These are phyloP conservation scores for Oscheius sp. DNA, from an alignment of 2,888 invertebrate genomes.

Conservation along the genomic window DNA sequence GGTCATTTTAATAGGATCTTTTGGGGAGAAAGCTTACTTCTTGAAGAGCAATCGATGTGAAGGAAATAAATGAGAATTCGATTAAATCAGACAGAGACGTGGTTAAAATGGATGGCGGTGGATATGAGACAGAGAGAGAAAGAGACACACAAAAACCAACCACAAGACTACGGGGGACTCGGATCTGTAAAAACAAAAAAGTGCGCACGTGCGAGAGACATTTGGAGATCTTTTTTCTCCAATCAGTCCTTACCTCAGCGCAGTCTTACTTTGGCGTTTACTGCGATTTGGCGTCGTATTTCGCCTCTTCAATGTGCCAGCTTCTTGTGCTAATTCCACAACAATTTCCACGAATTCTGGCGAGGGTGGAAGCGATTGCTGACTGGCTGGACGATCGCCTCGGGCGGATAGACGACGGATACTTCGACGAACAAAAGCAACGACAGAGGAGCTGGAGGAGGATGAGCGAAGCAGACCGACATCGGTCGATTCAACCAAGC, in stretches of 20 bases:
- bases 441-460: conserved; percentile 5
- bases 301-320: conserved; percentile 11
- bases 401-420: conserved; percentile 9
- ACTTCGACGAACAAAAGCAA: conserved; percentile 27
- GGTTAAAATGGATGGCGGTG: not conserved
- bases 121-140: conserved; percentile 4
- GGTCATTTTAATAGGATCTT: not conserved
- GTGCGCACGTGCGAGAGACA: not conserved
- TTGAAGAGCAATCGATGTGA: no score
- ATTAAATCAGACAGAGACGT: not conserved
- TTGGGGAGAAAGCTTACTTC: no score
- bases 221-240: not conserved
- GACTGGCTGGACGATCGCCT: not conserved
- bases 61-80: no score
- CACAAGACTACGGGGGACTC: conserved; percentile 20
- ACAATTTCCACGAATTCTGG: conserved; percentile 9
- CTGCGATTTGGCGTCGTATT: conserved; percentile 23
- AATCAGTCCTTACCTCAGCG: not conserved
- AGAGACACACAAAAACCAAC: conserved; percentile 16
- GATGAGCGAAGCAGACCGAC: not conserved
- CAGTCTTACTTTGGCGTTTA: not conserved
- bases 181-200: conserved; percentile 16
- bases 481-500: not conserved
- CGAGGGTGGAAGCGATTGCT: not conserved
- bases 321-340: not conserved